Evolutionary conservation across 2,888 invertebrate genomes (phyloP).

Genomic region (Iphiclides podalirius): DNA sequence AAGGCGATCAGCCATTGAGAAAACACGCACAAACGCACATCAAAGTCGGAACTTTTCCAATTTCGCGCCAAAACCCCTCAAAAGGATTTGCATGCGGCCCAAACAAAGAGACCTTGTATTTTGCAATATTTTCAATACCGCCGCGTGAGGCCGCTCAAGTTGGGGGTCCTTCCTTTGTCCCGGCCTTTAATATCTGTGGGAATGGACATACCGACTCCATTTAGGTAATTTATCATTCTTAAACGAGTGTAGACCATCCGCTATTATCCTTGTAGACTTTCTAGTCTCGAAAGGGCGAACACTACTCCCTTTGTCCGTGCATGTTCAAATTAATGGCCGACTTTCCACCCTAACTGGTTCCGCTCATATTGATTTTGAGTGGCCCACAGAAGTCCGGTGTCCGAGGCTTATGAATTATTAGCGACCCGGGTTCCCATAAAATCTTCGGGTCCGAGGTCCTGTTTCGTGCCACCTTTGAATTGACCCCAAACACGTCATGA

Average conservation of each 20-base stretch:
- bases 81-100: constrained; percentile 70
- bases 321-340: constrained; percentile 57
- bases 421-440: constrained; percentile 68
- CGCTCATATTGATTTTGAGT: constrained; percentile 41
- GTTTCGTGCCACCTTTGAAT: constrained; percentile 13
- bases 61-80: constrained; percentile 68
- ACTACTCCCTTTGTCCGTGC: constrained; percentile 59
- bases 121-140: constrained; percentile 74
- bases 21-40: constrained; percentile 51
- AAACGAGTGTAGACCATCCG: constrained; percentile 70
- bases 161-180: constrained; percentile 67
- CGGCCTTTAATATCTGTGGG: constrained; percentile 78
- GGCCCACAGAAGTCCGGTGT: constrained; percentile 50
- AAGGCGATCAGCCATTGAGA: constrained; percentile 45
- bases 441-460: constrained; percentile 30
- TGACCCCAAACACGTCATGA: constrained; percentile 16
- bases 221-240: constrained; percentile 79
- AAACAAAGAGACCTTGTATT: constrained; percentile 60
- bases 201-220: constrained; percentile 78
- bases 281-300: constrained; percentile 59
- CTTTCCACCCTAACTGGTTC: constrained; percentile 62
- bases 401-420: constrained; percentile 75
- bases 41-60: constrained; percentile 76
- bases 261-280: constrained; percentile 61
- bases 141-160: constrained; percentile 67